Conservation (phyloP, 1,140 invertebrate genomes). For the Apocrypta bakeri region DNA sequence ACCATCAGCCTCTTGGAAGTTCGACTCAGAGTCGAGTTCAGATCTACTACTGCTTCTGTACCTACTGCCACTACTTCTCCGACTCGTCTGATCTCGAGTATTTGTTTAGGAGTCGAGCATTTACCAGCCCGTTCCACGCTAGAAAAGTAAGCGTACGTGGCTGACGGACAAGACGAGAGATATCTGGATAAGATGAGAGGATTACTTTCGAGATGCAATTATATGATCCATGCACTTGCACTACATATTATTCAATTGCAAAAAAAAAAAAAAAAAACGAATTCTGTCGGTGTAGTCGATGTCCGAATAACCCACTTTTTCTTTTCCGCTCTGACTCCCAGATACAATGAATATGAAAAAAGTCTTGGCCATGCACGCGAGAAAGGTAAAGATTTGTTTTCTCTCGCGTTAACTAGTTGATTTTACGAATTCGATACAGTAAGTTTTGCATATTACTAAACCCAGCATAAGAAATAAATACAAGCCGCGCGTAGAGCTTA, state of each 20-base stretch:
- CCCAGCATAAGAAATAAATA: not conserved
- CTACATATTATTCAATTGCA: not conserved
- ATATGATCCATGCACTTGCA: not conserved
- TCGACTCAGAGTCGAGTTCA: conserved; percentile 36
- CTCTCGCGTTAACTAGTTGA: not conserved
- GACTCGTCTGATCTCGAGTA: conserved; percentile 48
- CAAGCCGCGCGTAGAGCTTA: not conserved
- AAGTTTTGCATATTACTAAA: conserved; percentile 17
- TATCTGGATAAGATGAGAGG: not conserved
- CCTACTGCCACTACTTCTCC: not conserved
- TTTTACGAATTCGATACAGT: not conserved
- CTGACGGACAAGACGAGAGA: not conserved
- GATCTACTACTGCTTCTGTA: conserved; percentile 4
- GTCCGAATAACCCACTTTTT: not conserved
- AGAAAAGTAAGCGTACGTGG: not conserved
- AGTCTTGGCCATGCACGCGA: not conserved
- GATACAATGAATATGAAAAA: conserved; percentile 12
- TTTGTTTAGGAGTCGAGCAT: conserved; percentile 60
- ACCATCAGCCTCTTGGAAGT: conserved; percentile 54
- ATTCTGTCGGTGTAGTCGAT: not conserved
- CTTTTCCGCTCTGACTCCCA: not conserved
- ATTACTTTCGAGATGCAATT: not conserved
- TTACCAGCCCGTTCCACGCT: conserved; percentile 51
- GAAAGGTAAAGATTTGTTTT: not conserved
- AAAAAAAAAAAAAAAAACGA: not conserved